Base-by-base conservation (phyloP, 2,888 invertebrate species). In the Carcina quercana region DNA sequence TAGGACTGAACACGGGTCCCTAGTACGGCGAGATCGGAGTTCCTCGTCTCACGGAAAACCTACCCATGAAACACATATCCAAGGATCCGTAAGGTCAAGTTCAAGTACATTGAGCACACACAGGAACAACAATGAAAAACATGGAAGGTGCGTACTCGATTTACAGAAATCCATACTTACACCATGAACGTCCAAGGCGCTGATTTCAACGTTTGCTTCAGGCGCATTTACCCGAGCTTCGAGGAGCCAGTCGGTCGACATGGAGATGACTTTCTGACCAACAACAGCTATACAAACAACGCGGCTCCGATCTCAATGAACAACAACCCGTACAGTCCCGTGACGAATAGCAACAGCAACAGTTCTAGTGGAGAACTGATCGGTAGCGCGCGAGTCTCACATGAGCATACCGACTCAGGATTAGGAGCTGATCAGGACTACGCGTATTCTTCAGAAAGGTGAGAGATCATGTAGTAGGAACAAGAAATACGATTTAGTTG, bases 391-490 rank as follows among this genome's bases (percentile, higher is more conserved):
- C 66, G 89, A 41, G 88, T 89, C 19, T 91, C 89, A 14, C 91
- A 91, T 47, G 91, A 92, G 52, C 91, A 92, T 53, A 91, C 91
- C 0, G 92, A 92, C 65, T 92, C 92, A 1, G 92, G 92, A 0
- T 73, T 92, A 3, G 91, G 91, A 26, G 90, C 89, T 11, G 91
- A 91, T 67, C 91, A 91, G 64, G 91, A 92, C 52, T 91, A 90
- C 60, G 88, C 89, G 20, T 89, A 90, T 67, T 88, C 88, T 40
- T 89, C 88, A 15, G 89, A 89, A 70, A 87, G 89, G 90, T 89
- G 65, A 24, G 11, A n/a, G n/a, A n/a, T n/a, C n/a, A n/a, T n/a
- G n/a, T n/a, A n/a, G n/a, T n/a, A n/a, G n/a, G n/a, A n/a, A n/a
- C n/a, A n/a, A n/a, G n/a, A n/a, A n/a, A n/a, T n/a, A n/a, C n/a